Conservation (phyloP, 2,113 vertebrate species). For the Nycticorax nycticorax region DNA sequence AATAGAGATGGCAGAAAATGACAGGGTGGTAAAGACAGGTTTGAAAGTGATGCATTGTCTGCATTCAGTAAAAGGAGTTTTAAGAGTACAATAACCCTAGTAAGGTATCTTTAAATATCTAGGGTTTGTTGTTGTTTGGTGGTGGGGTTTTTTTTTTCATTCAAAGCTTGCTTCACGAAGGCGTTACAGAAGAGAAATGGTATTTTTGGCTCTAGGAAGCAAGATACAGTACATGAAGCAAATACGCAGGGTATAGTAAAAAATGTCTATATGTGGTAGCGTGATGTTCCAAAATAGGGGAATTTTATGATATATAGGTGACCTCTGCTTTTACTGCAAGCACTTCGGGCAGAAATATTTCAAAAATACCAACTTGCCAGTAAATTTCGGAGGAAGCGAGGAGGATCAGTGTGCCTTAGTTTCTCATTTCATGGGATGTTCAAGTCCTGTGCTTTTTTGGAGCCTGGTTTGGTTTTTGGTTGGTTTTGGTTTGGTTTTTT, state of each 20-base stretch:
- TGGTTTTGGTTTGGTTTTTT: too few relatives aligned
- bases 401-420: neutral
- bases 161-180: neutral
- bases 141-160: neutral
- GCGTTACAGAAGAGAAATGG: neutral
- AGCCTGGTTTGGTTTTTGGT: neutral
- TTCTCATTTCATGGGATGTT: neutral
- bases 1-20: neutral
- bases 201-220: neutral
- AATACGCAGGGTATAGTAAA: neutral
- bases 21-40: neutral
- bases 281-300: neutral
- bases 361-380: neutral
- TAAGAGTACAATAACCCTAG: neutral
- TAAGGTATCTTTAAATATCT: neutral
- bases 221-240: neutral
- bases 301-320: neutral
- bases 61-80: neutral
- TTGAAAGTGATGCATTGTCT: neutral
- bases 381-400: neutral
- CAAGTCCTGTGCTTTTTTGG: neutral
- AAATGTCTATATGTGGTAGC: neutral
- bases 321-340: neutral
- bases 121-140: neutral
- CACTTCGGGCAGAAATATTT: neutral